Evolutionary conservation across 2,797 vertebrate genomes (phyloP).

Genomic region (Rachycentron canadum): DNA sequence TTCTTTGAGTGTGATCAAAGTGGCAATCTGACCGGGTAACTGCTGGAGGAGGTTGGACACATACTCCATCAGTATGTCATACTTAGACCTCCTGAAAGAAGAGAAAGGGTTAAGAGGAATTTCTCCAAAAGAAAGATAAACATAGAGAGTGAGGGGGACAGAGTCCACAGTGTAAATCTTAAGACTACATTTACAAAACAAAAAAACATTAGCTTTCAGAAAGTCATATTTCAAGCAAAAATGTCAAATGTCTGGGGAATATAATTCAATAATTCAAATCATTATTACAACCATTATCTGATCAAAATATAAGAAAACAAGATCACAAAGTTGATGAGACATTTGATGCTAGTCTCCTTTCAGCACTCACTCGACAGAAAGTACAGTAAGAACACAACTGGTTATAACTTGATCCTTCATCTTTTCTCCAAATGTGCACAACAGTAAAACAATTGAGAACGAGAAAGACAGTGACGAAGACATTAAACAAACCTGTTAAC

Average conservation of each 20-base stretch:
- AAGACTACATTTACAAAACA: too few relatives aligned
- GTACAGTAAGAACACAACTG: too few relatives aligned
- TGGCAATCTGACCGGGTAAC: constrained; percentile 83
- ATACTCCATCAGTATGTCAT: constrained; percentile 94
- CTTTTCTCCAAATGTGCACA: background rate
- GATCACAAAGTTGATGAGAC: too few relatives aligned
- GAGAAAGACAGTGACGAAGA: background rate
- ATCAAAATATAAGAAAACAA: too few relatives aligned
- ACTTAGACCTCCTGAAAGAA: constrained; percentile 90
- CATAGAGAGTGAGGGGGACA: too few relatives aligned
- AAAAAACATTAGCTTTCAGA: too few relatives aligned
- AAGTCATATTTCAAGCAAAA: too few relatives aligned
- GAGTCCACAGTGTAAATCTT: background rate
- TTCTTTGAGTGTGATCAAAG: constrained; percentile 85
- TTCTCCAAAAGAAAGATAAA: background rate
- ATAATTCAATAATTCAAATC: too few relatives aligned
- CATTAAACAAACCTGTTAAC: constrained; percentile 87
- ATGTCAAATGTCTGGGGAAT: too few relatives aligned
- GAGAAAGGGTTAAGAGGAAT: background rate
- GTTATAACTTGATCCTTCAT: background rate
- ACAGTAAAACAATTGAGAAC: background rate
- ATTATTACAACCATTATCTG: too few relatives aligned
- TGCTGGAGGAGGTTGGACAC: constrained; percentile 87
- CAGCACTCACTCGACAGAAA: too few relatives aligned
- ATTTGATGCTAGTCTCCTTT: too few relatives aligned